phyloP scores from a whole-genome alignment of 2,888 invertebrate genomes.

The Mesorhabditis spiculigera region DNA sequence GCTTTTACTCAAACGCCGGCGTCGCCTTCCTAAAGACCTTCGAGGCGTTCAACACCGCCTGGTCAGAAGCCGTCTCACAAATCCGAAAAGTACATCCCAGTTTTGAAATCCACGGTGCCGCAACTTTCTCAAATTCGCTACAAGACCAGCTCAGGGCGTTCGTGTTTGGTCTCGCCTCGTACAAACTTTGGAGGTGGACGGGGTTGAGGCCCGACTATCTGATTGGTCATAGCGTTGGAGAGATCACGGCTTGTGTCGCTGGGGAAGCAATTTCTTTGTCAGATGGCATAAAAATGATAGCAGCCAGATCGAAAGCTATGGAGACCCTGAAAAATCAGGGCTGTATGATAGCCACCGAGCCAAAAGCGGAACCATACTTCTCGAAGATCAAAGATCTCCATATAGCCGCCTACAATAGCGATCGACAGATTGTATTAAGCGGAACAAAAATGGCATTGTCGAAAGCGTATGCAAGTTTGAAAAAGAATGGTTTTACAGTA shows the following conservation, averaged over 20 bases:
- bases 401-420: conserved; percentile 37
- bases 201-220: conserved; percentile 27
- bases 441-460: conserved; percentile 19
- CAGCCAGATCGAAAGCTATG: conserved; percentile 40
- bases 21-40: not conserved
- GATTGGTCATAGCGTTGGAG: conserved; percentile 41
- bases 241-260: conserved; percentile 33
- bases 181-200: conserved; percentile 33
- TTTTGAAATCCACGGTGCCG: conserved; percentile 13
- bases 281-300: conserved; percentile 32
- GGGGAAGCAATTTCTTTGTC: conserved; percentile 34
- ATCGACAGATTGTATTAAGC: conserved; percentile 40
- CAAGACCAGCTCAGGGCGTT: conserved; percentile 17
- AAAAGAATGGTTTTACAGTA: conserved; percentile 14
- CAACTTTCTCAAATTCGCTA: not conserved
- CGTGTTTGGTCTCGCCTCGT: conserved; percentile 33
- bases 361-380: conserved; percentile 4
- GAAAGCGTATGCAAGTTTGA: not conserved
- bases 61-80: conserved; percentile 9
- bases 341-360: conserved; percentile 7
- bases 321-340: conserved; percentile 35
- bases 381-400: too few relatives aligned
- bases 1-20: conserved; percentile 25
- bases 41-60: not conserved
- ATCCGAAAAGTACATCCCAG: conserved; percentile 19